Percentiles rank a stretch among this genome's conserved stretches.
Evolutionary conservation across 2,888 invertebrate species (phyloP).

Genomic region (Agonopterix heracliana): DNA sequence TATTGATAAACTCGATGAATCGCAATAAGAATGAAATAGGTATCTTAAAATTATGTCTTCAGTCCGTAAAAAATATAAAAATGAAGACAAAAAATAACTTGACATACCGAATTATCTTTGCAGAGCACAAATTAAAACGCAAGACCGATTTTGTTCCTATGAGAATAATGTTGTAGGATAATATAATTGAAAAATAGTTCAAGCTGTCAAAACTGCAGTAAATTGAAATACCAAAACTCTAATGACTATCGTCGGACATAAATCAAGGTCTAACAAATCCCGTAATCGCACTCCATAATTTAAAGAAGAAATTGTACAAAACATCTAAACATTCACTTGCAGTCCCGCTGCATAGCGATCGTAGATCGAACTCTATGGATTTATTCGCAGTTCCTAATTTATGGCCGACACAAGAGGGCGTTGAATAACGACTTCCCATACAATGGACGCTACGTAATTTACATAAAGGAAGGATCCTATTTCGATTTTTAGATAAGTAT

Average conservation of each 20-base stretch:
- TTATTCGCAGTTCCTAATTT: conserved; percentile 56
- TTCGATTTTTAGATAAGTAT: conserved; percentile 3
- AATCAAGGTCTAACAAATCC: not conserved
- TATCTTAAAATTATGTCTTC: too few species aligned
- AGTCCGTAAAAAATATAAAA: too few species aligned
- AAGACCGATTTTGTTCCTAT: too few species aligned
- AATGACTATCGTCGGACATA: not conserved
- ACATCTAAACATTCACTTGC: conserved; percentile 6
- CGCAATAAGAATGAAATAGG: too few species aligned
- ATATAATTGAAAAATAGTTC: too few species aligned
- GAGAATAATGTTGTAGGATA: too few species aligned
- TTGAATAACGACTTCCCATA: conserved; percentile 9
- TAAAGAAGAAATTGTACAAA: conserved; percentile 6
- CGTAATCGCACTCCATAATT: conserved; percentile 7
- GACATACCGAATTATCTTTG: too few species aligned
- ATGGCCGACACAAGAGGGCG: conserved; percentile 34
- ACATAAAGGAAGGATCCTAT: conserved; percentile 6
- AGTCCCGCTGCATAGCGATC: conserved; percentile 25
- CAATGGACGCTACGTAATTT: conserved; percentile 3
- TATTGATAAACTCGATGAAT: too few species aligned
- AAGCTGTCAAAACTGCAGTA: too few species aligned
- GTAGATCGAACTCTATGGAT: conserved; percentile 57
- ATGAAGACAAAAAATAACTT: too few species aligned
- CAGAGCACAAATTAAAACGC: too few species aligned
- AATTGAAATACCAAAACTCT: too few species aligned